Evolutionary conservation across 1,140 invertebrate species (phyloP).

Genomic region (Polypedilum vanderplanki): DNA sequence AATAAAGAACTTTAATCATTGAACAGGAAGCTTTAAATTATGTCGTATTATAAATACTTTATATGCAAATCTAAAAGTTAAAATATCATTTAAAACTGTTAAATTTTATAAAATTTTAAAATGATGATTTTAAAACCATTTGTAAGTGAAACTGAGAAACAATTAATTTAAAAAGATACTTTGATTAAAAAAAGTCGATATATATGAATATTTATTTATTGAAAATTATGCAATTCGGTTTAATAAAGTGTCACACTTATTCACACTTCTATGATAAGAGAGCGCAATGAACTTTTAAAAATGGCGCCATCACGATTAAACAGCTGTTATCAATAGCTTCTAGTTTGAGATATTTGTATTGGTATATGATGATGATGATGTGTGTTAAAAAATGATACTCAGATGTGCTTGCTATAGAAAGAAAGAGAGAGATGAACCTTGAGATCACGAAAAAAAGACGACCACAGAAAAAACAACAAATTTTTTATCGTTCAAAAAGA

Average conservation of each 20-base stretch:
- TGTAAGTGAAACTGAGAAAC: too few relatives aligned
- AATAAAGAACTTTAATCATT: too few relatives aligned
- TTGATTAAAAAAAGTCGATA: too few relatives aligned
- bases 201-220: too few relatives aligned
- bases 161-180: too few relatives aligned
- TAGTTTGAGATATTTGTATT: neutral
- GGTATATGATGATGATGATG: neutral
- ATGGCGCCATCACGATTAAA: neutral
- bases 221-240: too few relatives aligned
- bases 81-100: too few relatives aligned
- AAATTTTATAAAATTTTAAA: too few relatives aligned
- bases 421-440: neutral
- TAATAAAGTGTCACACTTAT: neutral
- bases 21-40: too few relatives aligned
- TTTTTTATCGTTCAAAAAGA: neutral
- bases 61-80: too few relatives aligned
- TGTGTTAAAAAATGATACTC: neutral
- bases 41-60: too few relatives aligned
- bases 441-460: neutral
- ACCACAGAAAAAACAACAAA: neutral
- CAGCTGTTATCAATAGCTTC: slow-evolving; percentile 9
- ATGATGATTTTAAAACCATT: too few relatives aligned
- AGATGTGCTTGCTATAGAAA: neutral
- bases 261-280: neutral
- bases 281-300: neutral